phyloP scores from a whole-genome alignment of 2,888 invertebrate genomes.

The Coleophora deauratella region DNA sequence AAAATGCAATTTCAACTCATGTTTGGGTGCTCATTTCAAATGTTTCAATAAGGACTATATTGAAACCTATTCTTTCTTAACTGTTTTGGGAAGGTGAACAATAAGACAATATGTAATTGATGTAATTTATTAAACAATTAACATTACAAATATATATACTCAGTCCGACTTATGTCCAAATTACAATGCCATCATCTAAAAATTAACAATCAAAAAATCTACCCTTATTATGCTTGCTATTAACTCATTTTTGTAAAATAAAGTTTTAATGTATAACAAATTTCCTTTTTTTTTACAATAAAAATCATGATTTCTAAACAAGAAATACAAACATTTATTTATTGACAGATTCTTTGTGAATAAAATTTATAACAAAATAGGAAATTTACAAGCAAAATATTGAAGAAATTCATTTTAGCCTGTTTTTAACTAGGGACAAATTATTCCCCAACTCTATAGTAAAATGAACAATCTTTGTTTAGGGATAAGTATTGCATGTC shows the following conservation, averaged over 20 bases:
- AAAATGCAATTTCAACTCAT: conserved; percentile 61
- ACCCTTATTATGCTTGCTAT: conserved; percentile 39
- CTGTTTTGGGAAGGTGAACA: conserved; percentile 9
- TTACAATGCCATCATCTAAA: conserved; percentile 54
- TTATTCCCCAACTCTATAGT: too few relatives aligned
- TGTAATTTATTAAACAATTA: conserved; percentile 60
- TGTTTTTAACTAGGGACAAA: too few relatives aligned
- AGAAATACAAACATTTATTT: too few relatives aligned
- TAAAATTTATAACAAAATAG: too few relatives aligned
- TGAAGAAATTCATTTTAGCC: too few relatives aligned
- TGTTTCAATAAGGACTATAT: conserved; percentile 49
- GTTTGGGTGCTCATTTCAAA: conserved; percentile 64
- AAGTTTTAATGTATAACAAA: conserved; percentile 13
- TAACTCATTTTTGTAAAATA: conserved; percentile 15
- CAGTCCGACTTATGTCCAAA: conserved; percentile 58
- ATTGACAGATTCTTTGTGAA: too few relatives aligned
- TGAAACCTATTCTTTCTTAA: conserved; percentile 48
- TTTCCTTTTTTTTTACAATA: not conserved
- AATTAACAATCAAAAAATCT: conserved; percentile 42
- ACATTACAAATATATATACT: conserved; percentile 55
- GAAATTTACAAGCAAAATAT: not conserved
- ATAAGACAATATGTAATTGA: conserved; percentile 10
- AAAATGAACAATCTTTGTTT: too few relatives aligned
- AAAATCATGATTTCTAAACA: not conserved
- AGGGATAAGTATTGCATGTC: too few relatives aligned